These are phyloP conservation scores for Propithecus perrieri DNA, from an alignment of 2,797 vertebrate species.

Conservation along the genomic window DNA sequence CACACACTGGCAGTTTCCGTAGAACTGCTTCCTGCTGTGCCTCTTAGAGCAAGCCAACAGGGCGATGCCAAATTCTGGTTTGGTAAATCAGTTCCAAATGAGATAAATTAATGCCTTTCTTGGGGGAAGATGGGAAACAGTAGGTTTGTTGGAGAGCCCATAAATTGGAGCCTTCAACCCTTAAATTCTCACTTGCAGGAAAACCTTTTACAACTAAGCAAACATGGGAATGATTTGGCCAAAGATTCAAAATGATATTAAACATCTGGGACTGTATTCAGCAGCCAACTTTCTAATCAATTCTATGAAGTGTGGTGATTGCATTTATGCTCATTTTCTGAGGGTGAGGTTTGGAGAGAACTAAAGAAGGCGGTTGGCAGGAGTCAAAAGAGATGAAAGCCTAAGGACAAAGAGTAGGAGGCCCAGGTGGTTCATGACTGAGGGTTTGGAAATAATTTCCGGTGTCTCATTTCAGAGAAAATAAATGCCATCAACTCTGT, in stretches of 20 bases:
- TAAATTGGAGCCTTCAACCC: constrained; percentile 1
- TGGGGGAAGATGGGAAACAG: neutral
- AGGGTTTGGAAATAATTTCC: neutral
- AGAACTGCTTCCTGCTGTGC: neutral
- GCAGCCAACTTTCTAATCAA: constrained; percentile 56
- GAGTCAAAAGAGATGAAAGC: constrained; percentile 27
- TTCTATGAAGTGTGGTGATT: constrained; percentile 55
- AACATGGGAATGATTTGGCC: constrained; percentile 59
- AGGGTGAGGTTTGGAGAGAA: neutral
- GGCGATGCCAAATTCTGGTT: neutral
- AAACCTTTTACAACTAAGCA: constrained; percentile 40
- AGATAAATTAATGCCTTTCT: constrained; percentile 9
- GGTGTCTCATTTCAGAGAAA: constrained; percentile 37
- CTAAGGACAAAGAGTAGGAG: neutral
- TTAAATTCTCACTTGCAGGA: neutral
- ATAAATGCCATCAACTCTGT: neutral
- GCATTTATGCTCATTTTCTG: constrained; percentile 45
- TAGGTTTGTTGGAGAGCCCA: constrained; percentile 20
- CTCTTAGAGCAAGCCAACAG: neutral
- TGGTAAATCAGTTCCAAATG: neutral
- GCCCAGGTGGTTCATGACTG: constrained; percentile 30
- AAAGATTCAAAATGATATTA: constrained; percentile 61
- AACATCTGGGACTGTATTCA: constrained; percentile 68
- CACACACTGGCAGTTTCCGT: neutral
- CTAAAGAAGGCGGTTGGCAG: neutral